phyloP scores from a whole-genome alignment of 2,113 vertebrate genomes.

The Sylvilagus bachmani region DNA sequence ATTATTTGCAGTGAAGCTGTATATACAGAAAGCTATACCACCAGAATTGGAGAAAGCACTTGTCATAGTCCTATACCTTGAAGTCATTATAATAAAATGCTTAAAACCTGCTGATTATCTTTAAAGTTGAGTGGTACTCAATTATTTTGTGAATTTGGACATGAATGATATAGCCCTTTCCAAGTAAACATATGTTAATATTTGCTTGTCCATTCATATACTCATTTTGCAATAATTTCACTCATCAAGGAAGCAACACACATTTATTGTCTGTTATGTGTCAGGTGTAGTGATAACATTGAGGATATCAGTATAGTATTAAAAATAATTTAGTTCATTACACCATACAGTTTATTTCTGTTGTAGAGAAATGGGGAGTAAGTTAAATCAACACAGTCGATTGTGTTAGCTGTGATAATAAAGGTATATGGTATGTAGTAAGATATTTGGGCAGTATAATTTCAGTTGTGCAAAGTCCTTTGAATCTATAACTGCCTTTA shows the following conservation, averaged over 20 bases:
- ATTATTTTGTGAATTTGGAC: constrained; percentile 1
- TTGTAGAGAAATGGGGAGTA: constrained; percentile 3
- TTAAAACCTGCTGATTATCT: background rate
- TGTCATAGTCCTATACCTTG: background rate
- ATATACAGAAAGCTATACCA: background rate
- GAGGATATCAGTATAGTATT: background rate
- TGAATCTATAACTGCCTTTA: background rate
- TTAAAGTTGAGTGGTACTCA: background rate
- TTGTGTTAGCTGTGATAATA: background rate
- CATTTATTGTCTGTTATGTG: background rate
- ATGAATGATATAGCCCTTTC: background rate
- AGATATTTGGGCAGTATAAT: background rate
- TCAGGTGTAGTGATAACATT: background rate
- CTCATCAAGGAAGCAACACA: background rate
- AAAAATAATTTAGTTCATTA: constrained; percentile 4
- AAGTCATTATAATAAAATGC: background rate
- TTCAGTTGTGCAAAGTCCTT: constrained; percentile 28
- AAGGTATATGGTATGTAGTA: background rate
- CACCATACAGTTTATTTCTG: background rate
- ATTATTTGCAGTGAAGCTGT: constrained; percentile 1
- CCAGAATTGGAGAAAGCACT: background rate
- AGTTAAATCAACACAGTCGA: background rate
- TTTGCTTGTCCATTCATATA: constrained; percentile 15
- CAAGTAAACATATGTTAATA: background rate
- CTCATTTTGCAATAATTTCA: constrained; percentile 38